Conservation (phyloP, 2,888 invertebrate genomes). For the Adelognathus sp. region DNA sequence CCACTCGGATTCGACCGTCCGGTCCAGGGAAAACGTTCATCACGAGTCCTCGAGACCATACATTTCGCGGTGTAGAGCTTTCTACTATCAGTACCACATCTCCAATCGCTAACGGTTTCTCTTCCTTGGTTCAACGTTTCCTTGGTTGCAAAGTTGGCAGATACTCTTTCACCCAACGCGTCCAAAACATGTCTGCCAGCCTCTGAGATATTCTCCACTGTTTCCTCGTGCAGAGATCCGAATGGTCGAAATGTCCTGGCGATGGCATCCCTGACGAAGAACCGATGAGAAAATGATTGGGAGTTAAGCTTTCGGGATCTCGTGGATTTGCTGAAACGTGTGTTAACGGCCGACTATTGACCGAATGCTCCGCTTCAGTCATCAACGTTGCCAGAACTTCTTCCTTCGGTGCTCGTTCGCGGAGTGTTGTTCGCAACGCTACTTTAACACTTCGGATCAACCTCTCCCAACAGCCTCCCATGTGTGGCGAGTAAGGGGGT, state of each 20-base stretch:
- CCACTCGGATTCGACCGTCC: conserved; percentile 41
- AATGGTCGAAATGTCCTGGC: not conserved
- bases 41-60: conserved; percentile 27
- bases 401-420: conserved; percentile 19
- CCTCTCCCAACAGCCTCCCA: conserved; percentile 55
- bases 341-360: conserved; percentile 58
- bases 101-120: not conserved
- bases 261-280: conserved; percentile 44
- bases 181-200: conserved; percentile 43
- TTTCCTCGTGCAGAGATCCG: conserved; percentile 16
- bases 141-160: conserved; percentile 27
- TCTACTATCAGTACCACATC: conserved; percentile 32
- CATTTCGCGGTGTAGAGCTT: conserved; percentile 13
- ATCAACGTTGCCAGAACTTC: conserved; percentile 48
- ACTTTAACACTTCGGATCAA: conserved; percentile 26
- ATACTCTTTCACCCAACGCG: conserved; percentile 46
- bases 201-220: conserved; percentile 39
- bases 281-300: conserved; percentile 57
- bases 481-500: conserved; percentile 46
- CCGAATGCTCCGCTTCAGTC: conserved; percentile 45
- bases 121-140: conserved; percentile 10
- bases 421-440: conserved; percentile 4
- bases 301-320: conserved; percentile 56
- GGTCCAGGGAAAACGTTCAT: conserved; percentile 14
- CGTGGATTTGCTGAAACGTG: conserved; percentile 65